Conservation (phyloP, 2,797 vertebrate genomes). For the Falco rusticolus region DNA sequence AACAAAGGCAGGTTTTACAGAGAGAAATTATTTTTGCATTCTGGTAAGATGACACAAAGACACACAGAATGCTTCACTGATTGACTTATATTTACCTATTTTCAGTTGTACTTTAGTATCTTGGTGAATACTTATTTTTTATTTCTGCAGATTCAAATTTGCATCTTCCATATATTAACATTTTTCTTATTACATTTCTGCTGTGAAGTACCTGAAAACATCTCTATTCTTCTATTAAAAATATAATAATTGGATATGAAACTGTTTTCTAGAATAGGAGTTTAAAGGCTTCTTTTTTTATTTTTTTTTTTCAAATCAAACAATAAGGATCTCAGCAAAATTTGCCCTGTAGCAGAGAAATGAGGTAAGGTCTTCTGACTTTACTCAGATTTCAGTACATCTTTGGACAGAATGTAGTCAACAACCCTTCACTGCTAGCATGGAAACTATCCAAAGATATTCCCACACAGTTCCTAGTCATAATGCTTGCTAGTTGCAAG, state of each 20-base stretch:
- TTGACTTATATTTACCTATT: not conserved
- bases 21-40: not conserved
- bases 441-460: not conserved
- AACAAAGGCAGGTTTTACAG: not conserved
- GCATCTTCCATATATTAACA: not conserved
- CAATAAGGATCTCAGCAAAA: not conserved
- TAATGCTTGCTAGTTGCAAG: not conserved
- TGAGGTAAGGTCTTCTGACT: not conserved
- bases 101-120: not conserved
- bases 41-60: not conserved
- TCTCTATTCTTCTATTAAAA: not conserved
- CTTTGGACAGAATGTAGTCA: not conserved
- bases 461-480: not conserved
- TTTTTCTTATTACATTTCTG: not conserved
- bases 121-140: not conserved
- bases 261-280: not conserved
- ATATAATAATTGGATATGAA: not conserved
- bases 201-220: not conserved
- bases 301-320: not conserved
- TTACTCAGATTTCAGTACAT: not conserved
- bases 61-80: not conserved
- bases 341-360: not conserved
- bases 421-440: not conserved
- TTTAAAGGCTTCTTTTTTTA: not conserved
- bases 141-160: not conserved